Percentiles rank a stretch among this genome's conserved stretches.
These are phyloP conservation scores for Mythimna vitellina DNA, from an alignment of 2,888 invertebrate genomes.

Conservation along the genomic window DNA sequence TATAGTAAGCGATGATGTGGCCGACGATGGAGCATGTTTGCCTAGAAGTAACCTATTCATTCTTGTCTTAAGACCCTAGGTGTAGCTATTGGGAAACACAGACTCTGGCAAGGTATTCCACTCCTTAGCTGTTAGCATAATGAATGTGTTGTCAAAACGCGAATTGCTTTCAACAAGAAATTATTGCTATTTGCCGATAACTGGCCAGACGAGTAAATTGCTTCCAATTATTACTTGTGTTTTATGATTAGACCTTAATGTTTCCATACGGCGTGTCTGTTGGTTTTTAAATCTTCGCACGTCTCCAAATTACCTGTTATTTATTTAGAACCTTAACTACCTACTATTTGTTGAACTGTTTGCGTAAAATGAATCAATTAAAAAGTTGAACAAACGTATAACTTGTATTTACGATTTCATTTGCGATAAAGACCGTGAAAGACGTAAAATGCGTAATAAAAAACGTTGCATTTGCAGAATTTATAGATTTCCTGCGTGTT, in stretches of 20 bases:
- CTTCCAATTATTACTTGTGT: neutral
- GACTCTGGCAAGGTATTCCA: too few relatives aligned
- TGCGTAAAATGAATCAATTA: constrained; percentile 31
- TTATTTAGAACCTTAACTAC: neutral
- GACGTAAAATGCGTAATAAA: constrained; percentile 16
- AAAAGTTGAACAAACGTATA: constrained; percentile 7
- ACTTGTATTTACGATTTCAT: constrained; percentile 16
- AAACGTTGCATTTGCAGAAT: constrained; percentile 17
- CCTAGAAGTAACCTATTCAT: too few relatives aligned
- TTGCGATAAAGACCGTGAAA: constrained; percentile 31
- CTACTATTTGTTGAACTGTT: neutral
- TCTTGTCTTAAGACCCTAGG: too few relatives aligned
- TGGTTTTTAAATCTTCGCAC: neutral
- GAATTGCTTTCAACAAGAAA: constrained; percentile 11
- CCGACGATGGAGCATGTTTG: too few relatives aligned
- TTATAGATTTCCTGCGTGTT: constrained; percentile 23
- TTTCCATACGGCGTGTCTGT: neutral
- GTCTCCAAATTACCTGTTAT: neutral
- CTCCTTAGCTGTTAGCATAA: too few relatives aligned
- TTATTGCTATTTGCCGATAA: neutral
- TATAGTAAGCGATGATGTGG: too few relatives aligned
- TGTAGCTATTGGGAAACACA: too few relatives aligned
- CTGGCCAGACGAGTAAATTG: neutral
- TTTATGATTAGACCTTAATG: neutral
- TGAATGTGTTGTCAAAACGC: too few relatives aligned